Evolutionary conservation across 2,113 vertebrate species (phyloP), one percentile per base, ranked within the genome.

Genomic region (Pardalotus punctatus): DNA sequence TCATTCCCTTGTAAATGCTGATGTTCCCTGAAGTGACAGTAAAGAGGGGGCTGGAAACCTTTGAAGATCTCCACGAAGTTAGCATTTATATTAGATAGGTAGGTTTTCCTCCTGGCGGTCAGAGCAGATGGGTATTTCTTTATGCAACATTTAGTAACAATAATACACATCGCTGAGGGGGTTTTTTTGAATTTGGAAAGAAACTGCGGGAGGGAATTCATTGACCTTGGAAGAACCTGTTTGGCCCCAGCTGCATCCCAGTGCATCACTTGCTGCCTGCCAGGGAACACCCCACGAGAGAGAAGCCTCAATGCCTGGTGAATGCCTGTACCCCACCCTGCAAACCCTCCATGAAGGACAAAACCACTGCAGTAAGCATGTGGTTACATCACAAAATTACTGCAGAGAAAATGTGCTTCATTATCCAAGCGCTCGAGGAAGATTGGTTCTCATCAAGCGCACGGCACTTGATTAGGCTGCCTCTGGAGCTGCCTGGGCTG

Each of bases 371-470:
- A 93, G 56, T 21, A 73, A 92, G 81, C 5, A 0, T n/a, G 29
- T 74, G 0, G 2, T 89, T 78, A 31, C 89, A 72, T 86, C 93
- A 54, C 33, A 3, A 40, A 91, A 91, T 83, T 47, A 81, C 91
- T 81, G 94, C 54, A 12, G 93, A 78, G 81, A 91, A 96, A 94
- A 94, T 77, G 54, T 74, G 76, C 81, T 95, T 96, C 96, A 93
- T 96, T 96, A 87, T 80, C 47, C 40, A 29, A 85, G 92, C 70
- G 71, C 94, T 95, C 11, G 23, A 89, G 91, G 86, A 94, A 92
- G 82, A 90, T 76, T 77, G 70, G 84, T 66, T 43, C 89, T 96
- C 92, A 93, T 92, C 92, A 96, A 78, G 86, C 48, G 62, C 95
- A 94, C 42, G 20, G 77, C 93, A 84, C 89, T 90, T 91, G 94